Base-by-base conservation (phyloP, 2,888 invertebrate species). In the Drosophila demipolita region DNA sequence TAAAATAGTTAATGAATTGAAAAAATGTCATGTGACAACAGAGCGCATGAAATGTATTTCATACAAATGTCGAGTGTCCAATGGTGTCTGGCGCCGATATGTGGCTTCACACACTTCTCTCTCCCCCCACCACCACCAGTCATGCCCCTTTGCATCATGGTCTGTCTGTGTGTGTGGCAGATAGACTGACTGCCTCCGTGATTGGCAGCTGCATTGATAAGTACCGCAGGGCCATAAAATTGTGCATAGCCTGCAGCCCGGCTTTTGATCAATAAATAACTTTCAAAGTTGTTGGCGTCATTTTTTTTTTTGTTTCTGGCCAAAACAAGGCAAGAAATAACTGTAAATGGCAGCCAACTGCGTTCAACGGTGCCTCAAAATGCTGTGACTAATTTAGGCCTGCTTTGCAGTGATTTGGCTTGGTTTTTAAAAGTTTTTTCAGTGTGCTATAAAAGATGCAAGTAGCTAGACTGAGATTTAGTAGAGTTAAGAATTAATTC, bases 1-100 rank as follows among this genome's bases (percentile, higher is more conserved):
- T 82, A 80, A 85, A 85, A 83, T 74, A 74, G 82, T 84, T 85
- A 83, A 84, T 83, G 83, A 84, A 85, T 80, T 80, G 85, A 80
- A 83, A 84, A 84, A 84, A 80, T 57, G 75, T 76, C 73, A 66
- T 82, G 78, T 82, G 83, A 82, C 85, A 83, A 85, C 80, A 67
- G 54, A 74, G 72, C 66, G 54, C 57, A 80, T 80, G 75, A 75
- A 78, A 70, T 80, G 76, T 70, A 70, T 83, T 83, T 83, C 67
- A 61, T 66, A 63, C 75, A 82, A 79, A 66, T 79, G 70, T 59
- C 72, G 66, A 75, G 42, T 32, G 29, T 29, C 29, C 38, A 59
- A 61, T 63, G 70, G 70, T 66, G 67, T 57, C 71, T 76, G 76
- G 63, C 65, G 70, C 49, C 67, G 82, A 82, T 76, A 52, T 76